Evolutionary conservation across 2,113 vertebrate genomes (phyloP).

Genomic region (Tetraodon nigroviridis): DNA sequence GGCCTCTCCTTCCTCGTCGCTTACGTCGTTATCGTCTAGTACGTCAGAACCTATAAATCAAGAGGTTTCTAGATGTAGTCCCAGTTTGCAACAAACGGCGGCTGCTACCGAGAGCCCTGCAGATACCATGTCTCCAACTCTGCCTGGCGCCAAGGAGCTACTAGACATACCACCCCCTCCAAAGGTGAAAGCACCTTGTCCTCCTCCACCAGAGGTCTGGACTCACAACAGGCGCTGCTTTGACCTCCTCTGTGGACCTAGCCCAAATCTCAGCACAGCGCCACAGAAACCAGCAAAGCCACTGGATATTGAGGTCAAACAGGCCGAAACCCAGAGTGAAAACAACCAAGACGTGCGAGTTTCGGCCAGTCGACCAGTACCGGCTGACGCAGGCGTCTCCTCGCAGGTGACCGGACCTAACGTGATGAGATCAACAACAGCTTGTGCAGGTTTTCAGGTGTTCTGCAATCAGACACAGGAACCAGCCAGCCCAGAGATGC

Average conservation of each 20-base stretch:
- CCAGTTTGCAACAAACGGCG: slow-evolving; percentile 22
- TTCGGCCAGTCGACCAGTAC: slow-evolving; percentile 18
- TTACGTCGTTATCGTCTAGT: slow-evolving; percentile 82
- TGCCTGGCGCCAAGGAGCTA: slow-evolving; percentile 50
- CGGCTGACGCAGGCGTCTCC: neutral
- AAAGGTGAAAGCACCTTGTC: slow-evolving; percentile 84
- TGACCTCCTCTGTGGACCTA: slow-evolving; percentile 64
- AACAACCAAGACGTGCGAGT: slow-evolving; percentile 7
- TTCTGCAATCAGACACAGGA: slow-evolving; percentile 21
- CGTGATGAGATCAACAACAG: slow-evolving; percentile 1
- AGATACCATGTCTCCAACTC: slow-evolving; percentile 9
- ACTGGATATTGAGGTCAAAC: slow-evolving; percentile 16
- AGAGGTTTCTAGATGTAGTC: slow-evolving; percentile 44
- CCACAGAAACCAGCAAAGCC: slow-evolving; percentile 23
- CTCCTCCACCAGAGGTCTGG: slow-evolving; percentile 83
- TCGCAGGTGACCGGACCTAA: slow-evolving; percentile 22
- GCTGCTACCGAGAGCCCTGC: slow-evolving; percentile 21
- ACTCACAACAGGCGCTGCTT: slow-evolving; percentile 67
- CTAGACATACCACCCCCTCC: slow-evolving; percentile 87
- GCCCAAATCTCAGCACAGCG: neutral
- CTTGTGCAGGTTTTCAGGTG: slow-evolving; percentile 13
- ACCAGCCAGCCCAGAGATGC: slow-evolving; percentile 19
- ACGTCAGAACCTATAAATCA: slow-evolving; percentile 73
- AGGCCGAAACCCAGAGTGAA: slow-evolving; percentile 31
- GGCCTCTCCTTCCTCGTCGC: slow-evolving; percentile 82